phyloP scores from a whole-genome alignment of 2,113 vertebrate species.

The Trogon surrucura region DNA sequence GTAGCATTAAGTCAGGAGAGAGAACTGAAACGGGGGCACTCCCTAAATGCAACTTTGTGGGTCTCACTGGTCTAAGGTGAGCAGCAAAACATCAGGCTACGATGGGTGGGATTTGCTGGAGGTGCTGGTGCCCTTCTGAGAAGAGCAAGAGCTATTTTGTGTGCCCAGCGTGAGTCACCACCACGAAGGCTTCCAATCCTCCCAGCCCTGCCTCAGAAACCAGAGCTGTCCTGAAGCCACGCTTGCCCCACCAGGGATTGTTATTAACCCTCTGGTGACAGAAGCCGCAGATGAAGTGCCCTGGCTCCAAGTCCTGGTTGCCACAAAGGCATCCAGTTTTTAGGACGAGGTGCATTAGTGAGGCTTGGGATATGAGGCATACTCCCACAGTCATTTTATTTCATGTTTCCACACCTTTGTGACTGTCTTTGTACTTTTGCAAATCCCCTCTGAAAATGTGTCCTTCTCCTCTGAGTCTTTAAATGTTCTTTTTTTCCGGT shows the following conservation, averaged over 20 bases:
- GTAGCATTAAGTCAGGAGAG: not conserved
- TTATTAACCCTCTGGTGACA: not conserved
- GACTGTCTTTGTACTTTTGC: not conserved
- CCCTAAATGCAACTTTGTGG: not conserved
- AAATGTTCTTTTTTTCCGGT: not conserved
- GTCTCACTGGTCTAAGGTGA: not conserved
- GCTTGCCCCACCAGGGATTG: not conserved
- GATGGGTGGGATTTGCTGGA: not conserved
- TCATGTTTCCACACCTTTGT: not conserved
- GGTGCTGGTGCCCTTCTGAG: not conserved
- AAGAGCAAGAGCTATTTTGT: not conserved
- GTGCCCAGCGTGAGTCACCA: not conserved
- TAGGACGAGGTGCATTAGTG: not conserved
- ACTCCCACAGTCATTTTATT: not conserved
- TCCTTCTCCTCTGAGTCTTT: not conserved
- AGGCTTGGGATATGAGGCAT: fast-evolving
- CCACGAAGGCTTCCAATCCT: not conserved
- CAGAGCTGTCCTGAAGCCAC: not conserved
- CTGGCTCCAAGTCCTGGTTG: fast-evolving
- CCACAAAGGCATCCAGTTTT: not conserved
- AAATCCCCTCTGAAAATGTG: not conserved
- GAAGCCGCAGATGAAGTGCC: not conserved
- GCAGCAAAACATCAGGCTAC: not conserved
- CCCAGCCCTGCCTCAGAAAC: not conserved
- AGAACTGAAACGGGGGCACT: not conserved